Conservation (phyloP, 2,888 invertebrate species). For the Oligia strigilis region DNA sequence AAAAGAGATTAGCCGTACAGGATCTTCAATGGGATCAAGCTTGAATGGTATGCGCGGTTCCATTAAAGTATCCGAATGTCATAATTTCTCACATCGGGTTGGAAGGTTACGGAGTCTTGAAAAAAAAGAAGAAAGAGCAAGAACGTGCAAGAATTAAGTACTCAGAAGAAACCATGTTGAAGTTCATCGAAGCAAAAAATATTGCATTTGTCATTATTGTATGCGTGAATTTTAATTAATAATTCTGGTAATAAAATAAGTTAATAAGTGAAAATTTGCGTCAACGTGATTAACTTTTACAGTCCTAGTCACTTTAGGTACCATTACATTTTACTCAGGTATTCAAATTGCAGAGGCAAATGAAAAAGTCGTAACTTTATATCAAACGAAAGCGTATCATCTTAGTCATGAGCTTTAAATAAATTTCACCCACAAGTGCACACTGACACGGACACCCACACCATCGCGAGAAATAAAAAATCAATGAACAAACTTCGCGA, state of each 20-base stretch:
- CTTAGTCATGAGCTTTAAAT: constrained; percentile 69
- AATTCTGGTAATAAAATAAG: not conserved
- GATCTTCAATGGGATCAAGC: not conserved
- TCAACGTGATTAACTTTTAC: not conserved
- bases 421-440: constrained; percentile 67
- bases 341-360: not conserved
- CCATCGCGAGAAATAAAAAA: constrained; percentile 68
- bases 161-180: not conserved
- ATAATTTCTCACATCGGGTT: not conserved
- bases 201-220: too few relatives aligned
- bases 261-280: not conserved
- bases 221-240: not conserved
- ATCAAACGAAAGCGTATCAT: constrained; percentile 64
- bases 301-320: not conserved
- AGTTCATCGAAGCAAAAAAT: not conserved
- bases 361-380: constrained; percentile 34
- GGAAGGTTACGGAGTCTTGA: not conserved
- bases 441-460: constrained; percentile 63
- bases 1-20: not conserved
- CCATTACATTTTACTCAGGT: not conserved
- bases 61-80: not conserved
- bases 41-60: not conserved
- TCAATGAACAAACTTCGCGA: constrained; percentile 74
- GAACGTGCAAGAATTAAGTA: not conserved
- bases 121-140: not conserved